A percentile compares a stretch with the other conserved stretches of the same genome.
These are phyloP conservation scores for Nettapus auritus DNA, from an alignment of 2,113 vertebrate species.

Conservation along the genomic window DNA sequence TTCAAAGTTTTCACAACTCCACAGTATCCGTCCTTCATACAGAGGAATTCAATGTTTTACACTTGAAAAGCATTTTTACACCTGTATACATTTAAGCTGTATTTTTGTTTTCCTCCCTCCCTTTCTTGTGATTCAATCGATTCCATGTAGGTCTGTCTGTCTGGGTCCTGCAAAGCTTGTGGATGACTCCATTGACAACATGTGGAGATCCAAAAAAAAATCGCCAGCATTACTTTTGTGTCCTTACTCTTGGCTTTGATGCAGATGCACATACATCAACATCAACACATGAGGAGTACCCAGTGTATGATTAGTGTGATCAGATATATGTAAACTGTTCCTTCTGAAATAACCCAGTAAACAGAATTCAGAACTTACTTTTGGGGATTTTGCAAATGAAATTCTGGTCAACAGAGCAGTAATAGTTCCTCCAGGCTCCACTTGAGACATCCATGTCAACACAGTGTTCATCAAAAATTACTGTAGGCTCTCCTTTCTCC, in stretches of 20 bases:
- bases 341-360: not conserved
- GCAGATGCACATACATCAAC: not conserved
- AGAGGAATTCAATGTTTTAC: not conserved
- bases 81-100: not conserved
- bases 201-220: not conserved
- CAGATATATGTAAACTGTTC: not conserved
- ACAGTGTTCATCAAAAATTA: conserved; percentile 72
- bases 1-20: not conserved
- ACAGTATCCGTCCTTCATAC: not conserved
- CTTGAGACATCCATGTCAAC: conserved; percentile 78
- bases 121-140: not conserved
- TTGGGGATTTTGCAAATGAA: conserved; percentile 94
- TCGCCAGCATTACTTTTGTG: not conserved
- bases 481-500: conserved; percentile 76
- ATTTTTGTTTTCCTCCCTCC: not conserved
- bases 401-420: conserved; percentile 80
- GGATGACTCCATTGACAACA: not conserved
- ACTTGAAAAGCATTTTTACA: not conserved
- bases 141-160: not conserved
- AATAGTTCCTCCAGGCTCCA: conserved; percentile 82
- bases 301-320: not conserved
- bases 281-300: not conserved
- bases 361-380: conserved; percentile 77
- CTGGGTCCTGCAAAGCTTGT: not conserved
- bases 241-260: not conserved